Evolutionary conservation across 2,113 vertebrate species (phyloP).

Genomic region (Acinonyx jubatus): DNA sequence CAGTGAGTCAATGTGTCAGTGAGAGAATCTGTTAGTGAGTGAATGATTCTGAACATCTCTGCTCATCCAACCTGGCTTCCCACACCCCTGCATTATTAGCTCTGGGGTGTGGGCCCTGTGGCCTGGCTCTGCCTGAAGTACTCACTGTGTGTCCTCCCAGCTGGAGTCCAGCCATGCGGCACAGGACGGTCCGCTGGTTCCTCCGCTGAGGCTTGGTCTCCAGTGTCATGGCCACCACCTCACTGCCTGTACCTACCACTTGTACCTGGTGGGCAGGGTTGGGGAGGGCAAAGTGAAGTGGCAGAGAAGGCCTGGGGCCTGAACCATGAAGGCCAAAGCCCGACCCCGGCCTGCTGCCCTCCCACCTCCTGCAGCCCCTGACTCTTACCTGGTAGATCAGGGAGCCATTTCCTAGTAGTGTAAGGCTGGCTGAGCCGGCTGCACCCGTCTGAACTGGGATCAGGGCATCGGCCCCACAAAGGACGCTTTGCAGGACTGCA

Average conservation of each 20-base stretch:
- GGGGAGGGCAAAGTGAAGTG: not conserved
- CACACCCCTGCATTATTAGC: not conserved
- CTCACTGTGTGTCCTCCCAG: constrained; percentile 83
- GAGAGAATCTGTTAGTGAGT: not conserved
- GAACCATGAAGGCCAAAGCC: not conserved
- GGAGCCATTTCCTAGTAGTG: constrained; percentile 93
- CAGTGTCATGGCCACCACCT: constrained; percentile 90
- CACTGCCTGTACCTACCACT: constrained; percentile 90
- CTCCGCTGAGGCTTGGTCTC: constrained; percentile 95
- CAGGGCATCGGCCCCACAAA: constrained; percentile 93
- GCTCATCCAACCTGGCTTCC: not conserved
- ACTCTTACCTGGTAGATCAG: constrained; percentile 93
- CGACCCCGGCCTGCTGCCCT: not conserved
- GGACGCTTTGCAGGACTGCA: constrained; percentile 94
- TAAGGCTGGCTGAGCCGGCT: constrained; percentile 92
- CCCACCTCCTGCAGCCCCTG: not conserved
- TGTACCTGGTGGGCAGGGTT: constrained; percentile 86
- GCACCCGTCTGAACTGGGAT: constrained; percentile 92
- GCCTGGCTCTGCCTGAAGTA: not conserved
- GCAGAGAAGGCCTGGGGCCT: not conserved
- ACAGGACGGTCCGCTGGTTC: constrained; percentile 92
- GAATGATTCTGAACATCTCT: not conserved
- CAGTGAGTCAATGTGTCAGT: not conserved
- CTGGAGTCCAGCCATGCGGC: constrained; percentile 87
- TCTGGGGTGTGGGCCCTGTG: not conserved